Percentiles rank a stretch among this genome's conserved stretches.
Conservation (phyloP, 2,797 vertebrate genomes). For the Pelochelys cantorii region DNA sequence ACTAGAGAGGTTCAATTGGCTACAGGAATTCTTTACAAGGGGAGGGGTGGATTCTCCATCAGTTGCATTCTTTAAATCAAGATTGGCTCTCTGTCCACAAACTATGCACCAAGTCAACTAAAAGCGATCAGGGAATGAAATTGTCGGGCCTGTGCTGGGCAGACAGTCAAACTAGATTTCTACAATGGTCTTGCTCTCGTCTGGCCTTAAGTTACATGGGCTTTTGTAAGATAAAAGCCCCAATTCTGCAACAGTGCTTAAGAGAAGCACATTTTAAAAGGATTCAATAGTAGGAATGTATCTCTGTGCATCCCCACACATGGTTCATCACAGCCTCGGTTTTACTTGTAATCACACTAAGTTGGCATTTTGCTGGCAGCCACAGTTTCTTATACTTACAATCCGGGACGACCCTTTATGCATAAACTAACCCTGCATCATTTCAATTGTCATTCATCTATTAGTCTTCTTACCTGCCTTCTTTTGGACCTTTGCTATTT, state of each 20-base stretch:
- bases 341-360: not conserved
- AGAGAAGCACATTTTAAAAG: not conserved
- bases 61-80: not conserved
- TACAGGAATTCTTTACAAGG: not conserved
- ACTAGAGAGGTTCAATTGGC: not conserved
- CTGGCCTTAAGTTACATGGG: not conserved
- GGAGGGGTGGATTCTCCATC: not conserved
- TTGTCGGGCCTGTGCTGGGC: not conserved
- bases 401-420: not conserved
- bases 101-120: not conserved
- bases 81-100: not conserved
- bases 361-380: not conserved
- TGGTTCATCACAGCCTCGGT: not conserved
- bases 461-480: accelerated
- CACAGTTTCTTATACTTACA: not conserved
- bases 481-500: not conserved
- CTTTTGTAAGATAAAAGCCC: accelerated
- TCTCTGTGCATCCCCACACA: not conserved
- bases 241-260: not conserved
- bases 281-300: too few species aligned
- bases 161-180: not conserved
- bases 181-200: not conserved
- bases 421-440: not conserved
- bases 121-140: too few species aligned
- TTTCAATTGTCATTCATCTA: not conserved